Evolutionary conservation across 2,113 vertebrate species (phyloP).

Genomic region (Mionectes macconnelli): DNA sequence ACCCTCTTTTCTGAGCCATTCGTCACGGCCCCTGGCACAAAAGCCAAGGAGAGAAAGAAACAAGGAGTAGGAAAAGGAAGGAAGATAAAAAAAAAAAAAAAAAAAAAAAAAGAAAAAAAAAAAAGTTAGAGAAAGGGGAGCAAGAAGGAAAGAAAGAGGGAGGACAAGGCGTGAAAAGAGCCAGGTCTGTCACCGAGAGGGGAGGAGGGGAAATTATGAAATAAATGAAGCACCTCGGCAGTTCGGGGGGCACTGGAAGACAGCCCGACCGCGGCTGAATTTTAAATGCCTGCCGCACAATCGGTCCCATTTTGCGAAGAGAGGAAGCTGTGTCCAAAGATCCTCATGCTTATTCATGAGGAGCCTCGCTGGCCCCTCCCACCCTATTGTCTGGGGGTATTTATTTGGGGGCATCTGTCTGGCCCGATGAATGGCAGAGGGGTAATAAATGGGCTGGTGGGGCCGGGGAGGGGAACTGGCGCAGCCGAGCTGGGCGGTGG

Average conservation of each 20-base stretch:
- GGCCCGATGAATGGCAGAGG: slow-evolving; percentile 35
- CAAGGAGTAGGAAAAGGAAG: slow-evolving; percentile 64
- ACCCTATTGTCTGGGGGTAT: slow-evolving; percentile 65
- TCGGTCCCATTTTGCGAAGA: slow-evolving; percentile 41
- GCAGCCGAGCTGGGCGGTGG: background rate
- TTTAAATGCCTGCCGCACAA: slow-evolving; percentile 64
- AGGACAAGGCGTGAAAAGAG: slow-evolving; percentile 51
- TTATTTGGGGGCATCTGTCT: slow-evolving; percentile 67
- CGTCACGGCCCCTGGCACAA: slow-evolving; percentile 60
- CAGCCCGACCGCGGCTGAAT: slow-evolving; percentile 55
- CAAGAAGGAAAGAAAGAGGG: slow-evolving; percentile 45
- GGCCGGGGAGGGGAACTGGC: background rate
- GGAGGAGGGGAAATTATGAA: slow-evolving; percentile 51
- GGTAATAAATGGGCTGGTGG: slow-evolving; percentile 59
- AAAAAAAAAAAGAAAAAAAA: background rate
- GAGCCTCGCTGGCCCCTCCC: slow-evolving; percentile 22
- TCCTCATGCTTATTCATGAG: slow-evolving; percentile 64
- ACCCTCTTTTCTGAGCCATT: slow-evolving; percentile 68
- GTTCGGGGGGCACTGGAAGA: slow-evolving; percentile 50
- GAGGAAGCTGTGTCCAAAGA: slow-evolving; percentile 65
- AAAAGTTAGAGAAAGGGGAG: slow-evolving; percentile 20
- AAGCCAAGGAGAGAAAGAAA: slow-evolving; percentile 59
- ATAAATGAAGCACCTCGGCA: slow-evolving; percentile 56
- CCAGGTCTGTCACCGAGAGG: background rate
- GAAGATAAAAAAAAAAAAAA: slow-evolving; percentile 21